phyloP scores from a whole-genome alignment of 1,140 invertebrate genomes.

The Leptopilina boulardi region DNA sequence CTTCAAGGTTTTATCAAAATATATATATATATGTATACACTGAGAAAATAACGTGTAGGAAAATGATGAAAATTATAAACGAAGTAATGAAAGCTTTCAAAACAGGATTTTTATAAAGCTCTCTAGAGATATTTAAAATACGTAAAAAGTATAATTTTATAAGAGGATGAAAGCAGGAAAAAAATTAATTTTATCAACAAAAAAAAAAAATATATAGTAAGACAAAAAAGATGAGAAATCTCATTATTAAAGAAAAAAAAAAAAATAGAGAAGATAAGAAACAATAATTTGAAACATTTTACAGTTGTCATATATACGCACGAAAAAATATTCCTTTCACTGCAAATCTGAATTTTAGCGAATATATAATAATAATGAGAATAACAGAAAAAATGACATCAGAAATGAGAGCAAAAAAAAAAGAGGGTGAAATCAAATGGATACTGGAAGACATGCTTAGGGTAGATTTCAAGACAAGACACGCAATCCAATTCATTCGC shows the following conservation, averaged over 20 bases:
- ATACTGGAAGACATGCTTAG: conserved; percentile 5
- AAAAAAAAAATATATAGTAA: too few relatives aligned
- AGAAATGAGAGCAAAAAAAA: background rate
- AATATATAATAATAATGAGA: too few relatives aligned
- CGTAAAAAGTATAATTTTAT: too few relatives aligned
- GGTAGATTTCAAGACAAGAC: conserved; percentile 16
- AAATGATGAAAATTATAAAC: too few relatives aligned
- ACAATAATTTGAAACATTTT: background rate
- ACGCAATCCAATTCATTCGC: conserved; percentile 12
- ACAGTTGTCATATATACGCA: background rate
- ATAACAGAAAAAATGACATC: background rate
- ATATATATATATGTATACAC: too few relatives aligned
- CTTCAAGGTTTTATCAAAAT: too few relatives aligned
- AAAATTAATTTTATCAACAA: too few relatives aligned
- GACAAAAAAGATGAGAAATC: background rate
- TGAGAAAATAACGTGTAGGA: too few relatives aligned
- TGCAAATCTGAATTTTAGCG: background rate
- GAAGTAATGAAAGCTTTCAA: background rate
- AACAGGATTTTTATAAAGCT: background rate
- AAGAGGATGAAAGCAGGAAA: too few relatives aligned
- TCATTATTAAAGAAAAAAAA: background rate
- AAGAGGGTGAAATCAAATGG: conserved; percentile 29
- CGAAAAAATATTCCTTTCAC: background rate
- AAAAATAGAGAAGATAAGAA: background rate
- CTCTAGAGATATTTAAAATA: too few relatives aligned